Evolutionary conservation across 2,797 vertebrate species (phyloP).

Genomic region (Dryobates pubescens): DNA sequence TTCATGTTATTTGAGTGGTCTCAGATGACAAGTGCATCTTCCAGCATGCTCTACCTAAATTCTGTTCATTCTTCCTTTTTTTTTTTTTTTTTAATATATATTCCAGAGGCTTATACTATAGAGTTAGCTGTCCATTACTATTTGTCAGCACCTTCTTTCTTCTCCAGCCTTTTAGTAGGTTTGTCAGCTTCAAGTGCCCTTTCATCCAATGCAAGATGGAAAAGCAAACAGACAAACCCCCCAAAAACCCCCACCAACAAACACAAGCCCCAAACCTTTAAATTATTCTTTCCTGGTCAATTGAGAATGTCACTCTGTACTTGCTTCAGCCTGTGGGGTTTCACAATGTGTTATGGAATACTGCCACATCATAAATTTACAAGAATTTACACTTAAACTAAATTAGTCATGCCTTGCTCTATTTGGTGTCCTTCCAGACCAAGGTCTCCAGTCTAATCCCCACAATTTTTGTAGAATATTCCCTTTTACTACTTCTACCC

Average conservation of each 20-base stretch:
- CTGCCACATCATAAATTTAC: not conserved
- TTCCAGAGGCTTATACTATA: not conserved
- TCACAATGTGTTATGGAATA: not conserved
- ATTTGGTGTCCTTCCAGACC: not conserved
- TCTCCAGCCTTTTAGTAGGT: not conserved
- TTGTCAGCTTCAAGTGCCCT: not conserved
- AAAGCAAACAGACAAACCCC: not conserved
- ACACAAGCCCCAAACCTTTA: not conserved
- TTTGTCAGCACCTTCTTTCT: not conserved
- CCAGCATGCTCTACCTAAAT: not conserved
- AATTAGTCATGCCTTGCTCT: not conserved
- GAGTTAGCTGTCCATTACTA: not conserved
- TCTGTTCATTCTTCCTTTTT: not conserved
- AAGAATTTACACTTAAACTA: not conserved
- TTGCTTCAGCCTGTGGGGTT: not conserved
- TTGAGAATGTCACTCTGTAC: not conserved
- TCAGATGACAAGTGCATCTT: not conserved
- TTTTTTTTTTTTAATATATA: no score
- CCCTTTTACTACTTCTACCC: not conserved
- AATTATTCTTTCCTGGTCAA: not conserved
- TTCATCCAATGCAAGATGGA: not conserved
- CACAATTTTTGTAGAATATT: not conserved
- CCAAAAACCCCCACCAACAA: not conserved
- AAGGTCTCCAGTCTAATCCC: not conserved
- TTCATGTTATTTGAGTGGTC: not conserved